phyloP scores from a whole-genome alignment of 2,113 vertebrate genomes.

The Eptesicus fuscus region DNA sequence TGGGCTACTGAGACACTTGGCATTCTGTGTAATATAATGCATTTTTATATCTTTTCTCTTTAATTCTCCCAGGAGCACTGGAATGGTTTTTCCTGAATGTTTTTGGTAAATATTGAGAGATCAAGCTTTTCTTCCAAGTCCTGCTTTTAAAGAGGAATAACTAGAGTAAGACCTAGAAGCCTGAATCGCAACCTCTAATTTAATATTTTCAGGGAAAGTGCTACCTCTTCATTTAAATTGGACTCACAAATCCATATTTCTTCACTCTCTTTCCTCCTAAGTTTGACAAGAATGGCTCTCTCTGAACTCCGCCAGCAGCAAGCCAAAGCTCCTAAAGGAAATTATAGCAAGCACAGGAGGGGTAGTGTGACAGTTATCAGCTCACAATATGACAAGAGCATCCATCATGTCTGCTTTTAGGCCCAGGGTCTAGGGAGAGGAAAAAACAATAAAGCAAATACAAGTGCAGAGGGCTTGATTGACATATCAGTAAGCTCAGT shows the following conservation, averaged over 20 bases:
- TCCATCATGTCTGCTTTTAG: conserved; percentile 65
- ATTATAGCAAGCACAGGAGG: conserved; percentile 55
- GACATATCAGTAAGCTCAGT: neutral
- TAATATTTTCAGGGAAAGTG: conserved; percentile 52
- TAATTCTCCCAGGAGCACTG: neutral
- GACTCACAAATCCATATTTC: conserved; percentile 58
- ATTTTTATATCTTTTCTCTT: neutral
- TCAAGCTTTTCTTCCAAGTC: neutral
- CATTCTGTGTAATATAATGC: neutral
- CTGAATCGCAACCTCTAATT: conserved; percentile 45
- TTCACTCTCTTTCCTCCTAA: conserved; percentile 49
- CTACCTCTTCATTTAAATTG: conserved; percentile 58
- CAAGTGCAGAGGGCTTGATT: neutral
- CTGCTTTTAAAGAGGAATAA: conserved; percentile 30
- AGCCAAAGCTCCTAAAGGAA: conserved; percentile 58
- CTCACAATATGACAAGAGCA: conserved; percentile 61
- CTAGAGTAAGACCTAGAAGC: neutral
- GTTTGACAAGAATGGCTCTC: conserved; percentile 62
- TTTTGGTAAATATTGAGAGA: conserved; percentile 1
- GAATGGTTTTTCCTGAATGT: neutral
- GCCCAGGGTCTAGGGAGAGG: neutral
- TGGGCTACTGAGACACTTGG: neutral
- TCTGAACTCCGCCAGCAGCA: conserved; percentile 10
- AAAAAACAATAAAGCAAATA: conserved; percentile 50
- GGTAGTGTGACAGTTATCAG: conserved; percentile 64